A percentile compares a stretch with the other conserved stretches of the same genome.
Evolutionary conservation across 37 sponge, comb jelly and placozoan species (phyloP).

Genomic region (Oopsacas minuta): DNA sequence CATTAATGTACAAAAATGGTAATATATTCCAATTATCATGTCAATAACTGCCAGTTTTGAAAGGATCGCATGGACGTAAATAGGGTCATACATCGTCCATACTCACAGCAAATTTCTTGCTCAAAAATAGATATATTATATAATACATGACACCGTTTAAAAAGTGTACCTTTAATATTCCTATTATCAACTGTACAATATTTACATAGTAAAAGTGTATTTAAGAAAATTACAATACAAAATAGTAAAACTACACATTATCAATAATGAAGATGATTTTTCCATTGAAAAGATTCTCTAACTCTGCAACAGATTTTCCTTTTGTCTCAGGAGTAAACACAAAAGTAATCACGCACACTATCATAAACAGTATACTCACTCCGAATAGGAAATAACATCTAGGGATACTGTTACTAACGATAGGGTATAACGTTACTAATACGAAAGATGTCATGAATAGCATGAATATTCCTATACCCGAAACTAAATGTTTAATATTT

Average conservation of each 20-base stretch:
- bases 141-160: too few species aligned
- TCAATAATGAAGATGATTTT: neutral
- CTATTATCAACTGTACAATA: too few species aligned
- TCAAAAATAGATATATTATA: too few species aligned
- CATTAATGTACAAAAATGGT: too few species aligned
- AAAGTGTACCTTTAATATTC: too few species aligned
- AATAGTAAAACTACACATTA: neutral
- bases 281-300: neutral
- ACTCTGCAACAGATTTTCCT: constrained; percentile 7
- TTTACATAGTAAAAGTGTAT: too few species aligned
- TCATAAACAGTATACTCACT: neutral
- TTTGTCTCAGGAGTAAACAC: neutral
- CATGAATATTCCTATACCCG: neutral
- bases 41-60: too few species aligned
- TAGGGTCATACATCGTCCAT: too few species aligned
- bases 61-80: too few species aligned
- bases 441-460: neutral
- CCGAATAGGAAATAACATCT: neutral
- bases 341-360: neutral
- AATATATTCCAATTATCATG: too few species aligned
- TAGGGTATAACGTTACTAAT: neutral
- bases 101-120: too few species aligned
- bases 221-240: too few species aligned
- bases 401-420: neutral
- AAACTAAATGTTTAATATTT: neutral